Conservation (phyloP, 2,113 vertebrate genomes). For the Lates calcarifer region DNA sequence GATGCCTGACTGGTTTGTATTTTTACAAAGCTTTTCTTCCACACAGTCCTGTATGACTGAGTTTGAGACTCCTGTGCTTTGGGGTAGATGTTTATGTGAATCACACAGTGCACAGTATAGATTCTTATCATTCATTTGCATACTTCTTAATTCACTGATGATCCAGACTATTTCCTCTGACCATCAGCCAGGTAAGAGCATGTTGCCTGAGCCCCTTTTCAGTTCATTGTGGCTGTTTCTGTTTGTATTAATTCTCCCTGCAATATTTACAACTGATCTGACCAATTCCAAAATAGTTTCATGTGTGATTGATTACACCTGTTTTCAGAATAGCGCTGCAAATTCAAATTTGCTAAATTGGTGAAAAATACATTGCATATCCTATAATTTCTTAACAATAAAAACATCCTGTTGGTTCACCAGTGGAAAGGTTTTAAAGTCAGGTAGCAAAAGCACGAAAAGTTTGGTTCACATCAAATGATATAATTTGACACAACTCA, state of each 20-base stretch:
- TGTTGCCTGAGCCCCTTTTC: neutral
- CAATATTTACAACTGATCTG: no score
- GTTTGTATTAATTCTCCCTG: neutral
- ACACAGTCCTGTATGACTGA: neutral
- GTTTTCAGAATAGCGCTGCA: no score
- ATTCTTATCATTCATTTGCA: neutral
- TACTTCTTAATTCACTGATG: neutral
- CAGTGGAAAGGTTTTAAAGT: no score
- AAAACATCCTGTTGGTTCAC: no score
- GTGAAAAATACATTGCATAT: no score
- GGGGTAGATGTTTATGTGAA: neutral
- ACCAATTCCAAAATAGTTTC: no score
- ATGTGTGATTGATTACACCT: no score
- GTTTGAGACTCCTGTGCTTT: neutral
- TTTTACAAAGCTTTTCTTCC: slow-evolving; percentile 12
- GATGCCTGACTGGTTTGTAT: neutral
- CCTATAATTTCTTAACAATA: no score
- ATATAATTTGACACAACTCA: no score
- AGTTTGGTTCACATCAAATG: no score
- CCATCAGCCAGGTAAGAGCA: slow-evolving; percentile 14
- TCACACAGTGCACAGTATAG: neutral
- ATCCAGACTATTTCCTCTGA: slow-evolving; percentile 3
- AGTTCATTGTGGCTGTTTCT: neutral
- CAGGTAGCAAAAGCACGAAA: no score
- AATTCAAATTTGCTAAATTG: no score